Base-by-base conservation (phyloP, 2,113 vertebrate genomes). In the Xiphias gladius region DNA sequence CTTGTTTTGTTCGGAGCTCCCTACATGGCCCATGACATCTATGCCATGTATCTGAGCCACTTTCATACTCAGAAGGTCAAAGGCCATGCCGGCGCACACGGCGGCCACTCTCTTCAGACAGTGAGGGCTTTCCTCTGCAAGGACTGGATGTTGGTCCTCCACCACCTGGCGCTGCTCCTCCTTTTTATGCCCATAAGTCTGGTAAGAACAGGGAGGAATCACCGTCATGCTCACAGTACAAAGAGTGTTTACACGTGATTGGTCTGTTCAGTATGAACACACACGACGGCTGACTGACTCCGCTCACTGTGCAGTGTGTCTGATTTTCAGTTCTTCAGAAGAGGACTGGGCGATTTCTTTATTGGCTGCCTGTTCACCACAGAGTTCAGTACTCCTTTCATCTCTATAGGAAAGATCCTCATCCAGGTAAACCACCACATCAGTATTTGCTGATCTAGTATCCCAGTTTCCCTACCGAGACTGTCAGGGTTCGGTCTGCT, bases 351-450 rank as follows among this genome's bases (percentile, higher is more conserved):
- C 0, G 97, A 98, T 80, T 98, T 98, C 93, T 97, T 97, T 0
- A 92, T 98, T 0, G 97, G 97, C 85, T 98, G 97, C 84, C 89
- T 98, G 77, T 96, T 96, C 93, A 95, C 19, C 5, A 95, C 96
- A 61, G 97, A 98, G 93, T 91, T 97, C 91, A 98, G 97, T 93
- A 97, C 97, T 0, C 97, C 97, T 0, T 98, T 97, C 0, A 88
- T 98, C 11, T 97, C 96, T 0, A 64, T 96, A 68, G 97, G 96
- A 82, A 97, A 95, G 93, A 93, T 97, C 87, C 94, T 98, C 48
- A 96, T 97, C 88, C 97, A 97, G 97, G 97, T 97, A 85, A 73
- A 69, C 22, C 35, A 41, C 12, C 5, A 1, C 35, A 35, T 80
- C 50, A 8, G 5, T 19, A 24, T 24, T 6, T 39, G 26, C 9